Percentiles rank a stretch among this genome's conserved stretches.
Conservation (phyloP, 2,113 vertebrate species). For the Cebidichthys violaceus region DNA sequence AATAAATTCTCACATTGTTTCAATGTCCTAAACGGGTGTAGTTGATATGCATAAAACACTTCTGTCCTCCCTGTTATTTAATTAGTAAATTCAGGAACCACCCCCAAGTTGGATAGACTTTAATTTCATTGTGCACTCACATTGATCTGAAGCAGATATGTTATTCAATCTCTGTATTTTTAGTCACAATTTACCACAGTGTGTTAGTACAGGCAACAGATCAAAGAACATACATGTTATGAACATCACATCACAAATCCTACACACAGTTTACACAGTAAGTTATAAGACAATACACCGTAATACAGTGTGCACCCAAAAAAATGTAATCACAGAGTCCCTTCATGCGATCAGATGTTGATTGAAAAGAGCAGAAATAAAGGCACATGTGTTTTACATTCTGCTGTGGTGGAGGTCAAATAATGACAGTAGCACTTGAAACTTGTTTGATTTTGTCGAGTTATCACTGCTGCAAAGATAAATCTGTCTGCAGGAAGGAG, state of each 20-base stretch:
- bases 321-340: not conserved
- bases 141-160: constrained; percentile 9
- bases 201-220: not conserved
- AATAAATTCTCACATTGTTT: constrained; percentile 45
- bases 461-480: not conserved
- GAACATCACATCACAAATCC: constrained; percentile 1
- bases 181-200: constrained; percentile 25
- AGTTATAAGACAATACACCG: not conserved
- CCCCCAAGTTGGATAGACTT: constrained; percentile 13
- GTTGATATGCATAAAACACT: constrained; percentile 42
- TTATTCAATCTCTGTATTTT: constrained; percentile 16
- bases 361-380: not conserved
- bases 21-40: not conserved
- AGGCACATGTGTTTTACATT: not conserved
- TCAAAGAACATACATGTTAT: not conserved
- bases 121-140: not conserved
- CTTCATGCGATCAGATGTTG: not conserved
- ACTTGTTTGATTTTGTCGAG: not conserved
- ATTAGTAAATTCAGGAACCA: constrained; percentile 34
- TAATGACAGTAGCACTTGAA: not conserved
- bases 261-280: not conserved
- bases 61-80: constrained; percentile 13
- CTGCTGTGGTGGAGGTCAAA: not conserved
- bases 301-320: not conserved
- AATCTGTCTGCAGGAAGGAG: not conserved